A percentile compares a stretch with the other conserved stretches of the same genome.
phyloP scores from a whole-genome alignment of 1,140 invertebrate genomes.

The Drosophila persimilis region DNA sequence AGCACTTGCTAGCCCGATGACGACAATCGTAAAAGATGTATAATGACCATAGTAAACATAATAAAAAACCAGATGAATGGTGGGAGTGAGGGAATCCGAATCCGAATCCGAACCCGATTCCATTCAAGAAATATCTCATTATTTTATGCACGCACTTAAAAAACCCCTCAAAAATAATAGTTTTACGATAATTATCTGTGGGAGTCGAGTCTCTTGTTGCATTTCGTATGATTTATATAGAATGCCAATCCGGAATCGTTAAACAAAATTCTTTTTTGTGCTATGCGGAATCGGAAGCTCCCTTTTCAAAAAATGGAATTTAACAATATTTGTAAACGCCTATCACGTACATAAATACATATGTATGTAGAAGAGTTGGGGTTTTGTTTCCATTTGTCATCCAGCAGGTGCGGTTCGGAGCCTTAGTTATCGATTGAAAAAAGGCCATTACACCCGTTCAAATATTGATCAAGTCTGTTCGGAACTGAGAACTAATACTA shows the following conservation, averaged over 20 bases:
- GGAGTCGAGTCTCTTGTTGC: slow-evolving; percentile 13
- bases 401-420: background rate
- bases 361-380: slow-evolving; percentile 19
- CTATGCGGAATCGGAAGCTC: slow-evolving; percentile 63
- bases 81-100: slow-evolving; percentile 20
- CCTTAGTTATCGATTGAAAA: slow-evolving; percentile 33
- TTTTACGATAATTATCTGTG: slow-evolving; percentile 11
- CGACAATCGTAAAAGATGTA: slow-evolving; percentile 24
- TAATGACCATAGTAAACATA: slow-evolving; percentile 27
- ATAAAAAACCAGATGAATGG: slow-evolving; percentile 32
- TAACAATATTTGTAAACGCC: slow-evolving; percentile 43
- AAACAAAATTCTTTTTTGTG: slow-evolving; percentile 2
- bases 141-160: slow-evolving; percentile 23
- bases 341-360: slow-evolving; percentile 30
- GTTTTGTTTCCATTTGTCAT: slow-evolving; percentile 53
- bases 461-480: slow-evolving; percentile 55
- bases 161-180: slow-evolving; percentile 5
- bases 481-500: slow-evolving; percentile 1
- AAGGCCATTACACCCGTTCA: slow-evolving; percentile 50
- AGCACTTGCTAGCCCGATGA: slow-evolving; percentile 23
- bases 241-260: slow-evolving; percentile 52
- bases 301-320: background rate
- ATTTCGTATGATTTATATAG: slow-evolving; percentile 42
- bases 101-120: background rate
- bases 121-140: slow-evolving; percentile 8